These are phyloP conservation scores for Limnephilus lunatus DNA, from an alignment of 2,888 invertebrate genomes.

Conservation along the genomic window DNA sequence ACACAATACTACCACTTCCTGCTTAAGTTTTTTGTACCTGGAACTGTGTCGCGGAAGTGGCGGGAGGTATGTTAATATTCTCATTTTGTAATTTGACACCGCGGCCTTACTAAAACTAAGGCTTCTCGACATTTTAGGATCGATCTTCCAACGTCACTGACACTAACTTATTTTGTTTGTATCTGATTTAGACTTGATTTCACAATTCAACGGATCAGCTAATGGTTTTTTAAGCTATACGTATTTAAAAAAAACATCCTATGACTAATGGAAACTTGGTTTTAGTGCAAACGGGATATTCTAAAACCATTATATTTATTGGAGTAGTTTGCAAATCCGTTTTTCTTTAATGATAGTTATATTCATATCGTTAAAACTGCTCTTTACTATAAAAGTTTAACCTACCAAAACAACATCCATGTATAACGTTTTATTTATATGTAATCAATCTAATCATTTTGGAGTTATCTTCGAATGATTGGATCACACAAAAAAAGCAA, in stretches of 20 bases:
- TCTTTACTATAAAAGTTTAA: neutral
- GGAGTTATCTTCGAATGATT: neutral
- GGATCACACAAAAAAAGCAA: neutral
- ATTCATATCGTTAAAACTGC: neutral
- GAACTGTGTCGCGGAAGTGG: constrained; percentile 27
- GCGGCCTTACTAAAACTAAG: neutral
- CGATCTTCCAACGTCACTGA: neutral
- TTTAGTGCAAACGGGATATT: neutral
- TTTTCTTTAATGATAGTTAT: neutral
- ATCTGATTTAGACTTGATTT: neutral
- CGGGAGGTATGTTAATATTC: constrained; percentile 28
- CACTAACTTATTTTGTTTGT: neutral
- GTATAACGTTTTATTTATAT: too few relatives aligned
- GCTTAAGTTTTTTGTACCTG: constrained; percentile 22
- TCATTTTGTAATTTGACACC: neutral
- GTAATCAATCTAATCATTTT: too few relatives aligned
- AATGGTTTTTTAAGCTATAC: neutral
- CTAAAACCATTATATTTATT: neutral
- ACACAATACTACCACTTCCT: constrained; percentile 26
- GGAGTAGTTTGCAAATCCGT: neutral
- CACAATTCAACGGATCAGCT: neutral
- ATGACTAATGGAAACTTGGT: neutral
- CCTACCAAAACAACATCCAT: neutral
- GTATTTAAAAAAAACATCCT: neutral
- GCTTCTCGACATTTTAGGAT: constrained; percentile 18